Base-by-base conservation (phyloP, 2,888 invertebrate species). In the Caenorhabditis imperialis region DNA sequence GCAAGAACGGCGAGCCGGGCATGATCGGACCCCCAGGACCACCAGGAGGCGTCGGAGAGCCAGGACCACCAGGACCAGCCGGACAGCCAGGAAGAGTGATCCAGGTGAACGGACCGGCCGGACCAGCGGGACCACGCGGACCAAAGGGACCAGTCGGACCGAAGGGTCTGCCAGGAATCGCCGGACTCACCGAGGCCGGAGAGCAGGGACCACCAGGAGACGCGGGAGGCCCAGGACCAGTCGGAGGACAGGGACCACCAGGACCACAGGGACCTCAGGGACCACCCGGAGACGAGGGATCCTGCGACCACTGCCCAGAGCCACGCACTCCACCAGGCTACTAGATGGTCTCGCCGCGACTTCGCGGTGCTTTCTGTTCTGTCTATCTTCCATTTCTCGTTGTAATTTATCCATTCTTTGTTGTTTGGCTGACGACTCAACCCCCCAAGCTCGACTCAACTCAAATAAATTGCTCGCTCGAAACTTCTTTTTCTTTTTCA, bases 271-370 rank as follows among this genome's bases (percentile, higher is more conserved):
- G 86, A 57, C 81, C 81, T 40, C 75, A 77, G 42, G 86, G 85
- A 71, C 78, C 80, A 27, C 78, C 79, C 51, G 86, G 86, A 77
- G 86, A 86, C 58, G 85, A 87, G 73, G 86, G 86, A 45, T 77
- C 79, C 23, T 86, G 86, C 84, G 86, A 86, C 53, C 86, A 86
- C 74, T 86, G 86, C 75, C 86, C 86, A 51, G 84, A 83, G 74
- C 85, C 86, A 37, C 78, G 86, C 44, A 86, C 86, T 38, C 85
- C 86, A 62, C 86, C 86, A 48, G 86, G 86, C 45, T 85, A 85
- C 65, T 85, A 85, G 74, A 62, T 25, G 60, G 60, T 61, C 65
- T 57, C 65, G 65, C 65, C 65, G 65, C 37, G 38, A 57, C 18
- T 40, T 35, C 53, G 47, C 57, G 63, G 62, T 65, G 72, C 50